Evolutionary conservation across 2,888 invertebrate genomes (phyloP).

Genomic region (Xanthorhoe spadicearia): DNA sequence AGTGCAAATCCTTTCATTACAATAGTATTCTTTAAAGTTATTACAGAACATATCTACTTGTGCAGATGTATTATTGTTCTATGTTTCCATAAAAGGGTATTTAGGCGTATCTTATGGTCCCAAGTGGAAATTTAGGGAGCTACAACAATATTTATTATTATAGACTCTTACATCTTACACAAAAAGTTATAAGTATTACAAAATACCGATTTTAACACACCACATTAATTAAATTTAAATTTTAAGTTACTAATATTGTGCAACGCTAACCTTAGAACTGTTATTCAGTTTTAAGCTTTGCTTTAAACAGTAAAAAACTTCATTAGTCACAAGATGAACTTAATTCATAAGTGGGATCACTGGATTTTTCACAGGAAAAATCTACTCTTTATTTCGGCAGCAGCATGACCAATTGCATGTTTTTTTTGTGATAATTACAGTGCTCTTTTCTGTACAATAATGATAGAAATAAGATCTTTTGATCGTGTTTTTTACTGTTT

Average conservation of each 20-base stretch:
- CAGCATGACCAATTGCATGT: not conserved
- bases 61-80: constrained; percentile 32
- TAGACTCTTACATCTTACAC: constrained; percentile 37
- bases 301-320: constrained; percentile 46
- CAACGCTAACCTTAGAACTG: constrained; percentile 54
- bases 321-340: constrained; percentile 4
- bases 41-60: constrained; percentile 1
- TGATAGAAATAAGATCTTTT: not conserved
- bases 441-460: not conserved
- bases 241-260: constrained; percentile 51
- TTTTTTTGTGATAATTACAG: not conserved
- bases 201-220: constrained; percentile 46
- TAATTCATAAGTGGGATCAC: not conserved
- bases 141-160: constrained; percentile 35
- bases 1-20: constrained; percentile 6
- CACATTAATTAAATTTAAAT: constrained; percentile 49
- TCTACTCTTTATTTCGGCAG: not conserved
- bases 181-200: constrained; percentile 37
- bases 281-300: constrained; percentile 44
- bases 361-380: not conserved
- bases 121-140: constrained; percentile 34
- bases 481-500: constrained; percentile 45
- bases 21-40: constrained; percentile 5
- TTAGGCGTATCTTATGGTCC: constrained; percentile 40
- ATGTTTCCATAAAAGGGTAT: constrained; percentile 23